phyloP scores from a whole-genome alignment of 2,888 invertebrate species.

The Apodemia zela region DNA sequence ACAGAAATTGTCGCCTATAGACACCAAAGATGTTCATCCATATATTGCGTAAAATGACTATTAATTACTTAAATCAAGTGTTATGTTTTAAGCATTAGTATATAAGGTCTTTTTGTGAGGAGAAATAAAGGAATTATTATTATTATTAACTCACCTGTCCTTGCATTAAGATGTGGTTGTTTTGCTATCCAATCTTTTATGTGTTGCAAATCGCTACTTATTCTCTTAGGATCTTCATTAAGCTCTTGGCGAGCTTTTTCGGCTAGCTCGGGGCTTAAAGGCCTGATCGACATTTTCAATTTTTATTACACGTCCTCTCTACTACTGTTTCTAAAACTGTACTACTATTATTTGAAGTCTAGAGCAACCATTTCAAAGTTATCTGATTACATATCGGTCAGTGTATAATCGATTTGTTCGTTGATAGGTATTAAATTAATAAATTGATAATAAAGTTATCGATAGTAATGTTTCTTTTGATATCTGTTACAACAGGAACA shows the following conservation, averaged over 20 bases:
- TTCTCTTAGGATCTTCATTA: slow-evolving; percentile 66
- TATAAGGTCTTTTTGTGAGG: no score
- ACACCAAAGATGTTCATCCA: no score
- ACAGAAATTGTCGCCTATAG: no score
- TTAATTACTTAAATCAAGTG: no score
- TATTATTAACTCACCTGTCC: slow-evolving; percentile 47
- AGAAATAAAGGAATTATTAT: no score
- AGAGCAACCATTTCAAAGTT: not conserved
- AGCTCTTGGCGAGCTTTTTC: slow-evolving; percentile 65
- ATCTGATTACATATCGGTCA: slow-evolving; percentile 8
- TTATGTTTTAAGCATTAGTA: no score
- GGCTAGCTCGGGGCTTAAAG: slow-evolving; percentile 41
- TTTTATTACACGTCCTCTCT: not conserved
- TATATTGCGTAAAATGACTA: no score
- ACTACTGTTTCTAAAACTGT: not conserved
- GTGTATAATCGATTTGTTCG: not conserved
- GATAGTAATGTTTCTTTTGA: no score
- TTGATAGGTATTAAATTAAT: not conserved
- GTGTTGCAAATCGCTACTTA: slow-evolving; percentile 61
- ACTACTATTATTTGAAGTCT: not conserved
- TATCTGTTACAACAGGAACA: no score
- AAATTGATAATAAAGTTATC: not conserved
- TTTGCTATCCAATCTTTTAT: slow-evolving; percentile 76
- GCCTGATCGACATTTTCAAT: slow-evolving; percentile 24
- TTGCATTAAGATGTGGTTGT: slow-evolving; percentile 70